phyloP scores from a whole-genome alignment of 2,888 invertebrate genomes.

The Slavum lentiscoides region DNA sequence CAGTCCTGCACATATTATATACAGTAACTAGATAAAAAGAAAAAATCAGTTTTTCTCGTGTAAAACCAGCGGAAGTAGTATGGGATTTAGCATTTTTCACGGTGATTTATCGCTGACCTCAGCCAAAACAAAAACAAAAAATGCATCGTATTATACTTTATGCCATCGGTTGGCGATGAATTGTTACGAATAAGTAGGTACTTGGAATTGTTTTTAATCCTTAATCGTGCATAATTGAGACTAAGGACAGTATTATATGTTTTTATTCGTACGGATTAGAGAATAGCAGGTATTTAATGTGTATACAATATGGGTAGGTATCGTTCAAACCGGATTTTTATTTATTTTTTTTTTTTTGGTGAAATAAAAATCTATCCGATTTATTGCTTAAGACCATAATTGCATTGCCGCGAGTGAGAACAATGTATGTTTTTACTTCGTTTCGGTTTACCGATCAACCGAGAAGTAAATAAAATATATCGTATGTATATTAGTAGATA shows the following conservation, averaged over 20 bases:
- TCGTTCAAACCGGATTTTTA: background rate
- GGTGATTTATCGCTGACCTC: slow-evolving; percentile 1
- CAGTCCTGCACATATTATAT: background rate
- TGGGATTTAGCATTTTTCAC: background rate
- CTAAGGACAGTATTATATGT: slow-evolving; percentile 5
- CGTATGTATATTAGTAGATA: background rate
- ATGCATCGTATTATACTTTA: background rate
- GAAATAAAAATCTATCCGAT: slow-evolving; percentile 31
- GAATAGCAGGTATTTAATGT: too few species aligned
- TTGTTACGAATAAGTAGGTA: too few species aligned
- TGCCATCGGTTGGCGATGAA: background rate
- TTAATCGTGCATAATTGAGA: slow-evolving; percentile 17
- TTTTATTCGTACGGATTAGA: background rate
- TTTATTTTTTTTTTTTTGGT: too few species aligned
- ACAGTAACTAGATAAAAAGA: background rate
- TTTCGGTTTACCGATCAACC: slow-evolving; percentile 49
- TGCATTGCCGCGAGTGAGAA: slow-evolving; percentile 23
- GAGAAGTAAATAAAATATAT: slow-evolving; percentile 16
- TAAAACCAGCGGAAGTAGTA: background rate
- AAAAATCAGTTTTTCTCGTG: background rate
- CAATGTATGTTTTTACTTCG: slow-evolving; percentile 36
- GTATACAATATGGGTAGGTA: background rate
- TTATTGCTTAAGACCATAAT: slow-evolving; percentile 30
- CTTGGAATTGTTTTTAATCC: background rate
- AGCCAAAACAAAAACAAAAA: background rate